phyloP scores from a whole-genome alignment of 2,113 vertebrate species.

The Poicephalus gulielmi region DNA sequence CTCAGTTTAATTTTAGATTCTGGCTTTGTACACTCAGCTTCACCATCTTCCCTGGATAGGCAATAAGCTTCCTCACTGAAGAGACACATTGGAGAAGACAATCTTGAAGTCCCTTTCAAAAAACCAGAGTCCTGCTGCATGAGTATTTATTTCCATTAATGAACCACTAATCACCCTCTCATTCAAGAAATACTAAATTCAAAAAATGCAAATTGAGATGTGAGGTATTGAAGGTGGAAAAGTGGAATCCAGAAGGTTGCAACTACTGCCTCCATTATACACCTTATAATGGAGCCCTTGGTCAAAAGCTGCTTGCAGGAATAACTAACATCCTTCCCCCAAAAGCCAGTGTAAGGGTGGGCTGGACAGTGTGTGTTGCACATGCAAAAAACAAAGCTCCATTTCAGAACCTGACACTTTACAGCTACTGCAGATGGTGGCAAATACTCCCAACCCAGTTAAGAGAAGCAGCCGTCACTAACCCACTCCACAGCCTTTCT shows the following conservation, averaged over 20 bases:
- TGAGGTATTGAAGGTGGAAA: neutral
- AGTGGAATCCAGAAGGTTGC: neutral
- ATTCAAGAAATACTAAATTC: neutral
- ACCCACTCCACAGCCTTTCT: neutral
- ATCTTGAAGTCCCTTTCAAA: neutral
- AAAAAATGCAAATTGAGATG: neutral
- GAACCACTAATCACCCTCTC: neutral
- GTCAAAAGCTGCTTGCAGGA: neutral
- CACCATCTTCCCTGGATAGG: neutral
- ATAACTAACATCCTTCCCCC: neutral
- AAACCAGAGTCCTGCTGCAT: neutral
- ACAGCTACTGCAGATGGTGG: neutral
- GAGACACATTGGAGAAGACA: neutral
- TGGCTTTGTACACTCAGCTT: neutral
- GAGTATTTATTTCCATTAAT: neutral
- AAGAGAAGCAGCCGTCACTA: neutral
- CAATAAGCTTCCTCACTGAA: neutral
- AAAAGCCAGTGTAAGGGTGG: rapidly evolving
- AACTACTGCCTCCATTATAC: neutral
- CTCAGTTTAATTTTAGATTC: neutral
- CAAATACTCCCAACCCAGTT: rapidly evolving
- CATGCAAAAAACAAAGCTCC: neutral
- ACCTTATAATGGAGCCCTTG: neutral
- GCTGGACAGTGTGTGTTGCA: neutral
- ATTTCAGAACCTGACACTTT: neutral